These are phyloP conservation scores for Steinernema feltiae DNA, from an alignment of 1,140 invertebrate species.

Conservation along the genomic window DNA sequence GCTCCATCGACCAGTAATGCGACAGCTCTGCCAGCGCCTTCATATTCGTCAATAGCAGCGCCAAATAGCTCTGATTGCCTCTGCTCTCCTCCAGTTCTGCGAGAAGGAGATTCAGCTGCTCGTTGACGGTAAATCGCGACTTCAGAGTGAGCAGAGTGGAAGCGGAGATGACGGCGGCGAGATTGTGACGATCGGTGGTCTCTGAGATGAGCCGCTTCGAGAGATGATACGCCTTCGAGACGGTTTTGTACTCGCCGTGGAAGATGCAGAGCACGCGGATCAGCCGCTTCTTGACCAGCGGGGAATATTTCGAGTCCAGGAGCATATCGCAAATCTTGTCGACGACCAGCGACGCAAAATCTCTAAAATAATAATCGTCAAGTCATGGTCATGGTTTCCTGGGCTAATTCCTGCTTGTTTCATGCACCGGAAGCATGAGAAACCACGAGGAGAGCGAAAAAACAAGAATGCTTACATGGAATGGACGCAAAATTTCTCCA, in stretches of 20 bases:
- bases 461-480: no score
- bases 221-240: not conserved
- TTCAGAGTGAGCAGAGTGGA: not conserved
- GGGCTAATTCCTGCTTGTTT: no score
- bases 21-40: not conserved
- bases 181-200: not conserved
- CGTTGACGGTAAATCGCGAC: not conserved
- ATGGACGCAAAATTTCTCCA: slow-evolving; percentile 33
- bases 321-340: slow-evolving; percentile 45
- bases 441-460: no score
- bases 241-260: slow-evolving; percentile 1
- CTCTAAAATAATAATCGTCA: slow-evolving; percentile 30
- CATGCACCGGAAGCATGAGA: slow-evolving; percentile 30
- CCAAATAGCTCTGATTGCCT: not conserved
- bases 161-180: not conserved
- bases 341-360: slow-evolving; percentile 38
- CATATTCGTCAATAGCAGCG: not conserved
- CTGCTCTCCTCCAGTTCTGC: not conserved
- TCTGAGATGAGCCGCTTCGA: not conserved
- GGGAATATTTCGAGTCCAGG: slow-evolving; percentile 14
- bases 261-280: slow-evolving; percentile 30
- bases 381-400: no score
- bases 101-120: not conserved
- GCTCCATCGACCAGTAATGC: not conserved
- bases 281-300: slow-evolving; percentile 34